A percentile compares a stretch with the other conserved stretches of the same genome.
These are phyloP conservation scores for Tamandua tetradactyla DNA, from an alignment of 2,797 vertebrate genomes.

Conservation along the genomic window DNA sequence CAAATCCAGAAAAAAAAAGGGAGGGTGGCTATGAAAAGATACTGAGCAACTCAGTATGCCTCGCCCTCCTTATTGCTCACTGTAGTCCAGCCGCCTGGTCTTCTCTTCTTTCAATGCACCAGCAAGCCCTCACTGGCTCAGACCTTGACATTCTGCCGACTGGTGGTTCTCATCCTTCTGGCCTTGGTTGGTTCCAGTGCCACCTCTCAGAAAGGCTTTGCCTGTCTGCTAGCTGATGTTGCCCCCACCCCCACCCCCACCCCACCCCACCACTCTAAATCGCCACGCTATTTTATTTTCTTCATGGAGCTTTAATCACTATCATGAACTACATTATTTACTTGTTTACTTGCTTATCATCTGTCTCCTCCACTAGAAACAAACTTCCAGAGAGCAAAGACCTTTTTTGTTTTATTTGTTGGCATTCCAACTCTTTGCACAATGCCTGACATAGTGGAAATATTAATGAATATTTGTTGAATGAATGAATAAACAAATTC, in stretches of 20 bases:
- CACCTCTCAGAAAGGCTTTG: background rate
- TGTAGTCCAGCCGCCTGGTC: background rate
- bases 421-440: conserved; percentile 29
- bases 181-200: background rate
- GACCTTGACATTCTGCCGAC: background rate
- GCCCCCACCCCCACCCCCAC: conserved; percentile 55
- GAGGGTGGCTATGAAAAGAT: background rate
- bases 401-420: conserved; percentile 21
- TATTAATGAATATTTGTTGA: conserved; percentile 32
- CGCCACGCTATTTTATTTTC: conserved; percentile 71
- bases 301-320: conserved; percentile 74
- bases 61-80: background rate
- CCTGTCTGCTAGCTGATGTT: conserved; percentile 54
- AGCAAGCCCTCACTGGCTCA: background rate
- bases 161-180: background rate
- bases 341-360: conserved; percentile 41
- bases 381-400: background rate
- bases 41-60: background rate
- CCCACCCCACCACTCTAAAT: conserved; percentile 47
- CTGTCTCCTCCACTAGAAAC: conserved; percentile 33
- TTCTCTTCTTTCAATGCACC: background rate
- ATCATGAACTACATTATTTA: conserved; percentile 68
- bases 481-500: background rate
- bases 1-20: conserved; percentile 18
- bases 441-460: conserved; percentile 24